phyloP scores from a whole-genome alignment of 2,888 invertebrate species.

The Apodemia hepburni region DNA sequence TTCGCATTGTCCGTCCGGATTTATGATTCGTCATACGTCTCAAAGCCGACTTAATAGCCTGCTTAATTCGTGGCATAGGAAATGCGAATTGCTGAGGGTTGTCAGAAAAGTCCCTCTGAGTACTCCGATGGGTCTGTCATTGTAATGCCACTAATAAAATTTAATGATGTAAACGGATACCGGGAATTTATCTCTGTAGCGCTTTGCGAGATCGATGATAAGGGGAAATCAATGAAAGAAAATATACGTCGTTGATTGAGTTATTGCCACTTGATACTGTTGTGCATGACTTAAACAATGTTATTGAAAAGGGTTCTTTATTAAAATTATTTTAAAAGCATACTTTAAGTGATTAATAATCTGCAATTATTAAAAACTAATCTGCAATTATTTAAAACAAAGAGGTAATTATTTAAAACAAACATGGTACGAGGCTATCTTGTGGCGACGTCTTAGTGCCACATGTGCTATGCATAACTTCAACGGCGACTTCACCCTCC shows the following conservation, averaged over 20 bases:
- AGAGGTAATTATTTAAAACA: too few relatives aligned
- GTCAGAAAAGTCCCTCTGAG: conserved; percentile 63
- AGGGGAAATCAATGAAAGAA: conserved; percentile 67
- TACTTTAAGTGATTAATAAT: background rate
- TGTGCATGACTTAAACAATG: conserved; percentile 33
- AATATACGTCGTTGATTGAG: conserved; percentile 56
- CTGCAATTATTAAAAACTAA: background rate
- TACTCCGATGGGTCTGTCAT: conserved; percentile 55
- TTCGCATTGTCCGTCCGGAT: conserved; percentile 53
- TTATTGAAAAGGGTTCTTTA: background rate
- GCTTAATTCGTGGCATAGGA: conserved; percentile 75
- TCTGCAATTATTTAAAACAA: too few relatives aligned
- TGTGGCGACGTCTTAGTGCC: too few relatives aligned
- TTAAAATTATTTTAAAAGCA: background rate
- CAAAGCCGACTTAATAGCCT: conserved; percentile 71
- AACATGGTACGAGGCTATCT: too few relatives aligned
- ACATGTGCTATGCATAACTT: too few relatives aligned
- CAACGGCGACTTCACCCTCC: too few relatives aligned
- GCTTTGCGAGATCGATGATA: conserved; percentile 53
- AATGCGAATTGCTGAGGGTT: conserved; percentile 66
- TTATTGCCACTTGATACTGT: conserved; percentile 52
- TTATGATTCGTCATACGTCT: conserved; percentile 75
- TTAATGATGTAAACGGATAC: conserved; percentile 80
- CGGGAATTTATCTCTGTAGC: conserved; percentile 61
- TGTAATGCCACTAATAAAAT: conserved; percentile 76